phyloP scores from a whole-genome alignment of 2,113 vertebrate species.

The Carollia perspicillata region DNA sequence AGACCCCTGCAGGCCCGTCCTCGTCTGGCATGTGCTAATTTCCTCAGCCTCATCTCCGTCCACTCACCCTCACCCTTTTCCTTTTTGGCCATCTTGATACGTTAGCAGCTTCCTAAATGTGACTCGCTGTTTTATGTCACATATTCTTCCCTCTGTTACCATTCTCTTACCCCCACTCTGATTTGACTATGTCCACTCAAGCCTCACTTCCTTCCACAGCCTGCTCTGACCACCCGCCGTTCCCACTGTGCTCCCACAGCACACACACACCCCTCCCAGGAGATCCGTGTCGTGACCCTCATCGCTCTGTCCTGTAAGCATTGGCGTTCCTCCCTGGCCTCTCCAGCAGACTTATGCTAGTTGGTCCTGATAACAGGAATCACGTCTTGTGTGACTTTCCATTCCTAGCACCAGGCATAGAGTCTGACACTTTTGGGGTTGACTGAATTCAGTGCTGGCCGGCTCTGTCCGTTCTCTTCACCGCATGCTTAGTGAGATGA shows the following conservation, averaged over 20 bases:
- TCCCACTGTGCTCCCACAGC: neutral
- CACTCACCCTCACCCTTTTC: neutral
- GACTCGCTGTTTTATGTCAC: neutral
- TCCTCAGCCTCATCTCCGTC: neutral
- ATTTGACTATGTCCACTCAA: neutral
- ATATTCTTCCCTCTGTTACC: neutral
- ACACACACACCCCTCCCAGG: neutral
- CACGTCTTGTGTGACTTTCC: neutral
- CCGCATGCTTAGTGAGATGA: neutral
- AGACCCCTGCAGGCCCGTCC: neutral
- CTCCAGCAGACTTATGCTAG: neutral
- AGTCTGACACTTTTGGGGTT: rapidly evolving
- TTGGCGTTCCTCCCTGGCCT: neutral
- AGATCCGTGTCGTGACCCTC: neutral
- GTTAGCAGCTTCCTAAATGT: neutral
- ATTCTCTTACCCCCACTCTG: neutral
- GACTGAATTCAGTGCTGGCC: neutral
- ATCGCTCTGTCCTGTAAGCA: neutral
- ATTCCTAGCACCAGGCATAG: neutral
- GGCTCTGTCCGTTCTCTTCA: neutral
- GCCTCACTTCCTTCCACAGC: neutral
- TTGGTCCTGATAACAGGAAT: neutral
- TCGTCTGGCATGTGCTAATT: neutral
- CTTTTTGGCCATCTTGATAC: neutral
- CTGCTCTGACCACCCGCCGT: neutral